Evolutionary conservation across 37 sponge, comb jelly and placozoan species (phyloP), one percentile per base, ranked within the genome.

Genomic region (Geodia barretti): DNA sequence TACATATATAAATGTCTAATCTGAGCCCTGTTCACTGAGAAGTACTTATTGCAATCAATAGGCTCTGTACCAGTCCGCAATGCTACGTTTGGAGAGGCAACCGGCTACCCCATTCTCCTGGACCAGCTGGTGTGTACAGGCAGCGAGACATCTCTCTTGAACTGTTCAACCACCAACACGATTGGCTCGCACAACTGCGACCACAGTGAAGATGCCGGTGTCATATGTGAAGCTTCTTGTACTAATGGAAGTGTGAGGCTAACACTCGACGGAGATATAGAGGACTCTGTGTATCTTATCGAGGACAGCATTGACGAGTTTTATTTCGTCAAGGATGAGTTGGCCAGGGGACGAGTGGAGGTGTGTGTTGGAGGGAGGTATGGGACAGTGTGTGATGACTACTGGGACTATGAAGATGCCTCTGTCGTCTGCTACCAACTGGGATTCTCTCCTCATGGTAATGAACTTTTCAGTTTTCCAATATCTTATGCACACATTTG

Each of bases 401-500:
- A 32, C 17, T 83, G 83, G 83, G 67, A 74, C 58, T 25, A 84
- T 37, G 17, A 28, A 62, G 79, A 77, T 60, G 85, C 78, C 20
- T 75, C 71, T 68, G 85, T 84, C 1, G 71, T 76, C 30, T 84
- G 85, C 43, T 58, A 40, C 32, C 78, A 84, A 30, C 71, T 84
- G 31, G 72, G 79, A 47, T 84, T 84, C 72, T 84, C 85, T 54
- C 65, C 42, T 21, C 54, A 83, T 74, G 83, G 83, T 83, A 47
- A 47, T 7, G 11, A 47, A 17, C 54, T 17, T 47, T 7, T 47
- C 11, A 47, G 14, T 47, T 47, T 7, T 47, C n/a, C n/a, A n/a
- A n/a, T n/a, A n/a, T n/a, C n/a, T n/a, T n/a, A n/a, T n/a, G n/a
- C 11, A 47, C 54, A 47, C 54, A 47, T 47, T 47, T 47, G 54